These are phyloP conservation scores for Pachyuromys duprasi DNA, from an alignment of 2,797 vertebrate genomes.

Conservation along the genomic window DNA sequence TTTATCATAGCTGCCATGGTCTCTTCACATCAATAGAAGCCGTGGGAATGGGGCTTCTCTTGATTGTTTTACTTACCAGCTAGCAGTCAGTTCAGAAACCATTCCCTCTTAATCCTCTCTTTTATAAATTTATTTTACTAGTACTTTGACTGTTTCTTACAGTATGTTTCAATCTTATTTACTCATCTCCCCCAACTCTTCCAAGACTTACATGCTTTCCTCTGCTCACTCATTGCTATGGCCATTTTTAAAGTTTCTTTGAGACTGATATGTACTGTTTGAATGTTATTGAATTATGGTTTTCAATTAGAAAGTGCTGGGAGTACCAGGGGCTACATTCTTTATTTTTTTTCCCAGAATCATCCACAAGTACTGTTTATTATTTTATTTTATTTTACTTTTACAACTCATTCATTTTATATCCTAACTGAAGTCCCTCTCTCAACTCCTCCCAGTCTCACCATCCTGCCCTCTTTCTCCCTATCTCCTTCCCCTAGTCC, in stretches of 20 bases:
- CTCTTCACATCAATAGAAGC: neutral
- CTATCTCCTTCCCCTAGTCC: too few species aligned
- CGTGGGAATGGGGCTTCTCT: neutral
- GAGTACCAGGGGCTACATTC: neutral
- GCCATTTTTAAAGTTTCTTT: neutral
- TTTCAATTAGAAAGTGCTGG: neutral
- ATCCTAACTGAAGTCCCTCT: too few species aligned
- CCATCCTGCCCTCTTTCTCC: too few species aligned
- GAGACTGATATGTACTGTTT: too few species aligned
- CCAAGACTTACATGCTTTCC: neutral
- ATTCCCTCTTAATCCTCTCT: neutral
- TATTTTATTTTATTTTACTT: too few species aligned
- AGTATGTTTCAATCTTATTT: neutral
- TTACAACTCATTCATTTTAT: too few species aligned
- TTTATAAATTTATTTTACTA: neutral
- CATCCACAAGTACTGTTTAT: too few species aligned
- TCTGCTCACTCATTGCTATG: neutral
- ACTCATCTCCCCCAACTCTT: neutral
- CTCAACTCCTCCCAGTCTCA: too few species aligned
- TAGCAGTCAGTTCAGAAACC: neutral
- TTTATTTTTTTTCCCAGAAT: neutral
- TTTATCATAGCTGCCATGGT: neutral
- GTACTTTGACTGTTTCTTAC: neutral
- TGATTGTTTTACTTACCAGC: neutral
- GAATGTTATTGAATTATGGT: neutral